These are phyloP conservation scores for Guaruba guarouba DNA, from an alignment of 2,113 vertebrate genomes.

Conservation along the genomic window DNA sequence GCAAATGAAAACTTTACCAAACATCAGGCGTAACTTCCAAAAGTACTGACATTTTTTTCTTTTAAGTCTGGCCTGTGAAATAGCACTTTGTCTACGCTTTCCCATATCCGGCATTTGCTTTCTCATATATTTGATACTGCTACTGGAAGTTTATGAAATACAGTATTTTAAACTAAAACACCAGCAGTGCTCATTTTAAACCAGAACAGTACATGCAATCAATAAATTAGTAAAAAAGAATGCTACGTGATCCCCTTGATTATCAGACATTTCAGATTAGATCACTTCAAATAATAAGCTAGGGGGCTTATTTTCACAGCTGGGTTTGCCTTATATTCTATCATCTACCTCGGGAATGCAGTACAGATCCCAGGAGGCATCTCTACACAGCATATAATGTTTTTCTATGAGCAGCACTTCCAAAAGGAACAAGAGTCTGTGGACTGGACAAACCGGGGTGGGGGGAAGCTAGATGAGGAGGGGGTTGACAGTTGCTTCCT, in stretches of 20 bases:
- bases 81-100: background rate
- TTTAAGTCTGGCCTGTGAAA: background rate
- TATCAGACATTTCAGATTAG: background rate
- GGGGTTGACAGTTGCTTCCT: background rate
- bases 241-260: background rate
- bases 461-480: background rate
- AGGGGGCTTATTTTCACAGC: background rate
- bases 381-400: background rate
- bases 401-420: background rate
- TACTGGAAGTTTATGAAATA: background rate
- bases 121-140: background rate
- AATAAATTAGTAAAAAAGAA: background rate
- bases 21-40: background rate
- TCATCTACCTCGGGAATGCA: background rate
- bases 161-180: background rate
- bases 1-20: background rate
- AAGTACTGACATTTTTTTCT: background rate
- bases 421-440: background rate
- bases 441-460: fast-evolving
- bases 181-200: background rate
- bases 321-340: background rate
- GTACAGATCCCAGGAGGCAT: background rate
- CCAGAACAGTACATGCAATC: background rate
- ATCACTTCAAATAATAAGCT: background rate
- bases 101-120: background rate